Conservation (phyloP, 2,888 invertebrate species). For the Drosophila kuntzei region DNA sequence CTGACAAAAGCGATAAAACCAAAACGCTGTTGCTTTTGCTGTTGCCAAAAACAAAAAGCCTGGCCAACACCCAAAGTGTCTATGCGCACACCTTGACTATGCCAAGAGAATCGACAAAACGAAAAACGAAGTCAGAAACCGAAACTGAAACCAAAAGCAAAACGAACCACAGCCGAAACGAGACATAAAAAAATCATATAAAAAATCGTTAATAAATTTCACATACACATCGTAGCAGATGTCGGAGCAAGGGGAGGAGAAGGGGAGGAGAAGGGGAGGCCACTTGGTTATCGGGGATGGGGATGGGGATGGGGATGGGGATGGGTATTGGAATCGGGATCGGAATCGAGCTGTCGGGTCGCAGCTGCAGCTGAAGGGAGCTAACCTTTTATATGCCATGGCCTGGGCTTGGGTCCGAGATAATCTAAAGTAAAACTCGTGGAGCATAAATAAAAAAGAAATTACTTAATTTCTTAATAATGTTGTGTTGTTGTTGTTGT, state of each 20-base stretch:
- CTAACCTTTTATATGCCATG: slow-evolving; percentile 73
- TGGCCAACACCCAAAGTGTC: slow-evolving; percentile 77
- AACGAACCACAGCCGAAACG: slow-evolving; percentile 52
- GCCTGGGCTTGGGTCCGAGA: slow-evolving; percentile 48
- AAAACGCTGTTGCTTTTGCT: slow-evolving; percentile 38
- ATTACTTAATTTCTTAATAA: slow-evolving; percentile 82
- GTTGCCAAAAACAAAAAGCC: slow-evolving; percentile 29
- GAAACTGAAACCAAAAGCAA: slow-evolving; percentile 33
- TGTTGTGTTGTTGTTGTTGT: slow-evolving; percentile 53
- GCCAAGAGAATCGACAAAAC: slow-evolving; percentile 29
- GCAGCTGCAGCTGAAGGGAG: slow-evolving; percentile 73
- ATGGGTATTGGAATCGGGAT: slow-evolving; percentile 17
- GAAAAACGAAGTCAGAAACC: slow-evolving; percentile 21
- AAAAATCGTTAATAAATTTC: slow-evolving; percentile 80
- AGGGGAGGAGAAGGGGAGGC: background rate
- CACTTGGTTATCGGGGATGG: background rate
- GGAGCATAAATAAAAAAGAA: slow-evolving; percentile 81
- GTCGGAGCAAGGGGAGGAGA: slow-evolving; percentile 3
- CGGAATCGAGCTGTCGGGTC: slow-evolving; percentile 34
- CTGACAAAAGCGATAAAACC: slow-evolving; percentile 53
- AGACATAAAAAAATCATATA: slow-evolving; percentile 72
- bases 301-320: slow-evolving; percentile 5
- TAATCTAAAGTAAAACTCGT: slow-evolving; percentile 81
- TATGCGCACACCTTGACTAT: slow-evolving; percentile 77
- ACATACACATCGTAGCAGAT: slow-evolving; percentile 38